Base-by-base conservation (phyloP, 1,140 invertebrate species). In the Metaphire vulgaris region DNA sequence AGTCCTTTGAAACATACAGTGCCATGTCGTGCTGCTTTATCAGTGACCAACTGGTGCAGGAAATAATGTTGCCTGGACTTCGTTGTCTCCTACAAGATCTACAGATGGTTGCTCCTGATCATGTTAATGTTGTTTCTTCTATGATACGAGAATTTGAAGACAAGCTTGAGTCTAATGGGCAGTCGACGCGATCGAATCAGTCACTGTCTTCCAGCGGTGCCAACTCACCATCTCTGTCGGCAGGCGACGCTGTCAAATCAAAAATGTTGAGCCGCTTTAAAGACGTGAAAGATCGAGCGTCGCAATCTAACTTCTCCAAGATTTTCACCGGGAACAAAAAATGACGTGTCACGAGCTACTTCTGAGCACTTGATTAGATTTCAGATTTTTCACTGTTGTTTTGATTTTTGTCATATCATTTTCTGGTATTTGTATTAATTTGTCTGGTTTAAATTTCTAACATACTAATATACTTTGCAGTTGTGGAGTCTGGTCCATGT, bases 1-100 rank as follows among this genome's bases (percentile, higher is more conserved):
- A 89, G 69, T 81, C 92, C 29, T 87, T 92, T 56, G 90, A 92
- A 79, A 89, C 90, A 0, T 91, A 90, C 79, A 90, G 89, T 21
- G 88, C 90, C 69, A 83, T 90, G 41, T 89, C 91, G 31, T 91
- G 90, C 81, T 91, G 90, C 76, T 86, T 85, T 87, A 86, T 86
- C 77, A 86, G 81, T 80, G 83, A 86, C 69, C 85, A 87, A 79
- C 75, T 87, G 68, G 82, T 86, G 29, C 79, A 81, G 65, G 85
- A 86, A 79, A 82, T 84, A 6, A 82, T 87, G 81, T 77, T 87
- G 67, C 86, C 86, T 69, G 86, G 86, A 0, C 76, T 87, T 72
- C 77, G 82, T 6, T 86, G 84, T 81, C 79, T 87, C 65, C 80
- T 81, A 34, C 79, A 81, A 34, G 86, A 87, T 74, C 81, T 87